Evolutionary conservation across 2,113 vertebrate genomes (phyloP).

Genomic region (Takifugu flavidus): DNA sequence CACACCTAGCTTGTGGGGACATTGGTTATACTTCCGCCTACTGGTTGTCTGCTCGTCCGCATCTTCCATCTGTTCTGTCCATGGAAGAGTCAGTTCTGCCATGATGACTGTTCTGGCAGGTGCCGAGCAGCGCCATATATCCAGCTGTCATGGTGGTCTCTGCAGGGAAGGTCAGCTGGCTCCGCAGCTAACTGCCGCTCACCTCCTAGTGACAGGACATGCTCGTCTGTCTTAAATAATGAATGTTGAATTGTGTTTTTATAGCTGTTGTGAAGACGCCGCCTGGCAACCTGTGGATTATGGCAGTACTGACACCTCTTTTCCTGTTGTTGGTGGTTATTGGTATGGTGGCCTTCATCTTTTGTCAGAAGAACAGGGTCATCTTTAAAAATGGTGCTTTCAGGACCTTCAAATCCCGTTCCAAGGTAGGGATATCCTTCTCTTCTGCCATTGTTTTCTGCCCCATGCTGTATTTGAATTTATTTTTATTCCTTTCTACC

Average conservation of each 20-base stretch:
- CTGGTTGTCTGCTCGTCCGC: too few relatives aligned
- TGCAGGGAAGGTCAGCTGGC: too few relatives aligned
- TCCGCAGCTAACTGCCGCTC: too few relatives aligned
- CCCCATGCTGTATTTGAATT: not conserved
- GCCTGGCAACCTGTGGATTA: constrained; percentile 94
- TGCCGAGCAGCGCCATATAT: too few relatives aligned
- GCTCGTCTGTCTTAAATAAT: not conserved
- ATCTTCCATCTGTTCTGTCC: too few relatives aligned
- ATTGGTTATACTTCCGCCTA: too few relatives aligned
- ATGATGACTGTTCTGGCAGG: too few relatives aligned
- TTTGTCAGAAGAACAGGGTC: constrained; percentile 93
- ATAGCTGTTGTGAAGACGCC: constrained; percentile 93
- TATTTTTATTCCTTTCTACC: not conserved
- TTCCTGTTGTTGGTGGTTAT: constrained; percentile 88
- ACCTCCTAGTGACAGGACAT: too few relatives aligned
- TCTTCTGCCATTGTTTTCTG: not conserved
- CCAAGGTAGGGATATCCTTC: constrained; percentile 78
- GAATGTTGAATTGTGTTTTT: constrained; percentile 17
- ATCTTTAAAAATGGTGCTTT: constrained; percentile 92
- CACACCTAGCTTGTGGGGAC: too few relatives aligned
- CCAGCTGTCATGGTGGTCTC: too few relatives aligned
- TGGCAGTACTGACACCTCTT: constrained; percentile 91
- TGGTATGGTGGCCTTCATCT: constrained; percentile 89
- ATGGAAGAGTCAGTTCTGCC: too few relatives aligned
- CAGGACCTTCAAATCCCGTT: constrained; percentile 87